Base-by-base conservation (phyloP, 2,797 vertebrate genomes). In the Lacerta viridis region DNA sequence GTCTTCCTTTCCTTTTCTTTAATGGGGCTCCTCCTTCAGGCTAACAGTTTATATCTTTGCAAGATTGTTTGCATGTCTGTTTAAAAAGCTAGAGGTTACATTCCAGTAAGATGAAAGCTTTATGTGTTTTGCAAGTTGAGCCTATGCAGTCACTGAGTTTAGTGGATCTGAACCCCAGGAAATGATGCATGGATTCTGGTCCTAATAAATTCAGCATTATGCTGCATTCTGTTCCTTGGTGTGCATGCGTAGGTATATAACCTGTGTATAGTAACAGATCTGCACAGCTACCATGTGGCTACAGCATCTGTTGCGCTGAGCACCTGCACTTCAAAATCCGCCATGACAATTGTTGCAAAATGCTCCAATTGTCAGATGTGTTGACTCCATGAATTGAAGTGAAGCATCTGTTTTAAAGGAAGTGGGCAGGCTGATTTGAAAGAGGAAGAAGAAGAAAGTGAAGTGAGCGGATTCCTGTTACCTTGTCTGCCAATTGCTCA, bases 401-500 rank as follows among this genome's bases (percentile, higher is more conserved):
- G 46, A 59, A 29, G 3, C 46, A 43, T 61, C 33, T 9, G 23
- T n/a, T 55, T 79, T 5, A 15, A 74, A n/a, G 36, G 27, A 71
- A 81, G 46, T n/a, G 7, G 29, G 36, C 50, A 81, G 7, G 39
- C 33, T 43, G 78, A 33, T 50, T 18, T n/a, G 8, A 64, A 75
- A 39, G 75, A 33, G 33, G 33, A 82, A 81, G 66, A 9, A 50
- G 50, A 55, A 55, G 50, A 55, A 55, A 55, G 50, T 55, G 41
- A 33, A 68, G 61, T 17, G 20, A 69, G 61, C 55, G 64, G 17
- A 79, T 86, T 36, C 75, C 36, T 79, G 80, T 87, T 75, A 66
- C 55, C 13, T 75, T 82, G 79, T 36, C 69, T 75, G 79, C 66
- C 86, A 75, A 43, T 87, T 74, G 71, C 29, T 33, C 41, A 75